These are phyloP conservation scores for Argyra leucocephala DNA, from an alignment of 2,888 invertebrate species.

Conservation along the genomic window DNA sequence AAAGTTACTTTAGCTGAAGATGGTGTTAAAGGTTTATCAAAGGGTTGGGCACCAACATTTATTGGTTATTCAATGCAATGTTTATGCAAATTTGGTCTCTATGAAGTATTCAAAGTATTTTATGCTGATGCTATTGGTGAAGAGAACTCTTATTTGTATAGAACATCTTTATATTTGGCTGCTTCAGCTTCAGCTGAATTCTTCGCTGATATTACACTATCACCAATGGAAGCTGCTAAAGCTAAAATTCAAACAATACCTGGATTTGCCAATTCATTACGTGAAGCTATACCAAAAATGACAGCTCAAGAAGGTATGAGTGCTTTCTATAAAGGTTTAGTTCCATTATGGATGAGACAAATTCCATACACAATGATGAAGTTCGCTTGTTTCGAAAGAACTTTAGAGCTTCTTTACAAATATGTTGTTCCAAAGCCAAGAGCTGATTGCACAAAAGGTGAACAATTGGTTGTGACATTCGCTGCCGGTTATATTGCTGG, in stretches of 20 bases:
- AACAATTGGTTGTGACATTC: conserved; percentile 92
- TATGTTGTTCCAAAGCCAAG: conserved; percentile 91
- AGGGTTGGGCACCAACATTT: conserved; percentile 96
- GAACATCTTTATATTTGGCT: conserved; percentile 77
- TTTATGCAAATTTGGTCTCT: conserved; percentile 94
- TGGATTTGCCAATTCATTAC: conserved; percentile 78
- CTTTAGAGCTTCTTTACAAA: conserved; percentile 84
- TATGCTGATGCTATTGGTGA: conserved; percentile 79
- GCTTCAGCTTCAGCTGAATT: conserved; percentile 98
- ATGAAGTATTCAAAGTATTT: conserved; percentile 86
- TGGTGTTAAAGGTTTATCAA: conserved; percentile 71
- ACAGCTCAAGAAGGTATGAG: conserved; percentile 73
- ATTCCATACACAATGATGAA: conserved; percentile 99
- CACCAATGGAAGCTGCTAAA: conserved; percentile 95
- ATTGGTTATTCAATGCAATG: conserved; percentile 93
- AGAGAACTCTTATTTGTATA: conserved; percentile 81
- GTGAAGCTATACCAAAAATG: conserved; percentile 89
- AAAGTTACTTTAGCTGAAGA: conserved; percentile 76
- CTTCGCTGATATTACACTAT: conserved; percentile 93
- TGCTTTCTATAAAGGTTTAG: conserved; percentile 92
- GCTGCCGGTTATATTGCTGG: conserved; percentile 91
- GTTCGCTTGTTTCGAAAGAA: conserved; percentile 97
- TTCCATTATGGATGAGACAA: conserved; percentile 93
- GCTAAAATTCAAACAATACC: conserved; percentile 93
- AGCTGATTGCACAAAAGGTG: conserved; percentile 77